Percentiles rank a stretch among this genome's conserved stretches.
Conservation (phyloP, 2,888 invertebrate species). For the Cybosia mesomella region DNA sequence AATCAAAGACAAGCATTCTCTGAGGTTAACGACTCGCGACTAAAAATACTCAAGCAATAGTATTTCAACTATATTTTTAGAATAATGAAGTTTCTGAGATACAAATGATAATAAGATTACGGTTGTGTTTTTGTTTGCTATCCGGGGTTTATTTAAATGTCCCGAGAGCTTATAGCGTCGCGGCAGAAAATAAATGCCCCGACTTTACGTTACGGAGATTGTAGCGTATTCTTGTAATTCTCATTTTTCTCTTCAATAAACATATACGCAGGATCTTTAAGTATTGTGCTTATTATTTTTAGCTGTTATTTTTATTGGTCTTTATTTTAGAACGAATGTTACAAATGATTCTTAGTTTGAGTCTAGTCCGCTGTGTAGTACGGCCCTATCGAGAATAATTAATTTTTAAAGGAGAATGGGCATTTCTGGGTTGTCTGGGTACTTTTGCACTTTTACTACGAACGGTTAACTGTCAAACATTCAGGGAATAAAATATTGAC, state of each 20-base stretch:
- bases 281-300: neutral
- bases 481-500: too few relatives aligned
- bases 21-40: slow-evolving; percentile 43
- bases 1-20: slow-evolving; percentile 35
- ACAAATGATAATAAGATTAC: slow-evolving; percentile 25
- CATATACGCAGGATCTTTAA: neutral
- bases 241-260: neutral
- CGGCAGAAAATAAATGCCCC: slow-evolving; percentile 4
- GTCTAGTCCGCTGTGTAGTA: too few relatives aligned
- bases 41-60: slow-evolving; percentile 47
- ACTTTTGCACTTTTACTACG: too few relatives aligned
- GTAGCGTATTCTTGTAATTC: slow-evolving; percentile 6
- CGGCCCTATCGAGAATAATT: too few relatives aligned
- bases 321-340: neutral
- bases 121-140: slow-evolving; percentile 8
- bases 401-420: too few relatives aligned
- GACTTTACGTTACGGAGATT: slow-evolving; percentile 10
- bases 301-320: neutral
- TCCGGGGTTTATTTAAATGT: slow-evolving; percentile 25
- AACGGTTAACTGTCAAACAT: too few relatives aligned
- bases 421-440: too few relatives aligned
- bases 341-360: neutral
- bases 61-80: slow-evolving; percentile 34
- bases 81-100: slow-evolving; percentile 25
- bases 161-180: neutral